A percentile compares a stretch with the other conserved stretches of the same genome.
Conservation (phyloP, 2,113 vertebrate species). For the Serinus canaria region DNA sequence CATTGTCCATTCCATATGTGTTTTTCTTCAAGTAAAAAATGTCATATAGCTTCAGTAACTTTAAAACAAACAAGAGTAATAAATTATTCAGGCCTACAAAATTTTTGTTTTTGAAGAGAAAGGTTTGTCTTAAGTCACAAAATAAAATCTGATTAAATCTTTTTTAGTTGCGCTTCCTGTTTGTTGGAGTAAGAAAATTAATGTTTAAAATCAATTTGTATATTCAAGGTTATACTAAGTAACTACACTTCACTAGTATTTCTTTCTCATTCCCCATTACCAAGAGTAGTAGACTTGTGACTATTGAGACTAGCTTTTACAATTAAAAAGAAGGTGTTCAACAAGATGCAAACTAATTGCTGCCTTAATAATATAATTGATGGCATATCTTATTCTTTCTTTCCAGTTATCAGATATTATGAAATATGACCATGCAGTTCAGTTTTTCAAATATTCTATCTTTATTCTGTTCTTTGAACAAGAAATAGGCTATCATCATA, state of each 20-base stretch:
- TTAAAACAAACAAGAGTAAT: background rate
- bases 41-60: background rate
- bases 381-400: background rate
- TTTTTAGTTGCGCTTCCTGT: background rate
- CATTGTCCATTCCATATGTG: background rate
- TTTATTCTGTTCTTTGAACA: background rate
- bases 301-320: background rate
- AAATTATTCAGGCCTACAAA: background rate
- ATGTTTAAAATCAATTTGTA: background rate
- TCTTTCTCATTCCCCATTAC: background rate
- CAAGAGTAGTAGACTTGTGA: background rate
- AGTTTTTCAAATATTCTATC: background rate
- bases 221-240: background rate
- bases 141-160: background rate
- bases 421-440: background rate
- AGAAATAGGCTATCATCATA: background rate
- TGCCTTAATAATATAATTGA: background rate
- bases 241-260: background rate
- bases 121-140: background rate
- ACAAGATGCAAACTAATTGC: background rate
- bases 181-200: background rate
- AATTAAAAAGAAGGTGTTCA: background rate
- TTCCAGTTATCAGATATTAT: background rate
- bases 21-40: background rate
- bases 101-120: background rate